Conservation (phyloP, 2,888 invertebrate species). For the Lomographa bimaculata region DNA sequence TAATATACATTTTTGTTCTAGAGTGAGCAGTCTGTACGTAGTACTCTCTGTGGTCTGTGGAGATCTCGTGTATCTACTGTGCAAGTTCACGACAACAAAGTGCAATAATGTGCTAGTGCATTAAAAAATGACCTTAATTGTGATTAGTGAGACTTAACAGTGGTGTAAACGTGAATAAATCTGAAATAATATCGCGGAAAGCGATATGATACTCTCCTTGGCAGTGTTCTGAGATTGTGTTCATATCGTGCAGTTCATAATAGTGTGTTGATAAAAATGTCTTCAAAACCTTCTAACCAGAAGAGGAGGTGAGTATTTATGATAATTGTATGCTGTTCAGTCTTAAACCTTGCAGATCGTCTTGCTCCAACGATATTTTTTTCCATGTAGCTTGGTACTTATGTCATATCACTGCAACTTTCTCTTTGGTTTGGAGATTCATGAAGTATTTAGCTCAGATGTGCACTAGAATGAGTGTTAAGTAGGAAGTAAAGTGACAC, state of each 20-base stretch:
- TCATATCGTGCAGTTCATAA: slow-evolving; percentile 75
- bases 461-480: too few species aligned
- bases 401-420: too few species aligned
- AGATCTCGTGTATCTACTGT: slow-evolving; percentile 55
- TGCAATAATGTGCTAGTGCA: slow-evolving; percentile 70
- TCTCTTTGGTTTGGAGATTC: slow-evolving; percentile 42
- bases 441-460: too few species aligned
- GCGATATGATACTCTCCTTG: slow-evolving; percentile 83
- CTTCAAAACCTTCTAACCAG: slow-evolving; percentile 84
- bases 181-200: slow-evolving; percentile 55
- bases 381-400: too few species aligned
- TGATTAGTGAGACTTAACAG: slow-evolving; percentile 62
- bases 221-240: slow-evolving; percentile 84
- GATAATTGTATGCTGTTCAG: slow-evolving; percentile 30
- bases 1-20: too few species aligned
- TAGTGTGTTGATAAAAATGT: slow-evolving; percentile 70
- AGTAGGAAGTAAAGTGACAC: too few species aligned
- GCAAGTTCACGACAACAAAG: slow-evolving; percentile 75
- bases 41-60: too few species aligned
- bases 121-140: slow-evolving; percentile 77
- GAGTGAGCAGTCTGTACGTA: too few species aligned
- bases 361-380: too few species aligned
- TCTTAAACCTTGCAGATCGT: too few species aligned
- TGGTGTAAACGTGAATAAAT: slow-evolving; percentile 54
- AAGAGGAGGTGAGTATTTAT: slow-evolving; percentile 85